These are phyloP conservation scores for Mimumesa dahlbomi DNA, from an alignment of 2,888 invertebrate genomes.

Conservation along the genomic window DNA sequence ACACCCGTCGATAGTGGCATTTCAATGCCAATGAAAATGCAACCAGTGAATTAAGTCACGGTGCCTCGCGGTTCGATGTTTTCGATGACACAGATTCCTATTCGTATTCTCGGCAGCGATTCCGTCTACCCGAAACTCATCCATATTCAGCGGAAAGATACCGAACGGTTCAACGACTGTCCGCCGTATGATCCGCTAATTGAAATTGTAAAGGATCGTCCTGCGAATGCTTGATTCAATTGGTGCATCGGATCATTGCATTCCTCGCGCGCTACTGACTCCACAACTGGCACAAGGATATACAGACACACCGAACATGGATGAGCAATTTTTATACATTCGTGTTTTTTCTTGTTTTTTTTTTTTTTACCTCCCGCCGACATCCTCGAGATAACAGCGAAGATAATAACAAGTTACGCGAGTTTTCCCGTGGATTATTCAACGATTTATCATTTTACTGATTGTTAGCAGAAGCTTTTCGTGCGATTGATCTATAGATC, in stretches of 20 bases:
- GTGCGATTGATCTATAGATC: not conserved
- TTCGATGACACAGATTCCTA: not conserved
- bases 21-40: too few species aligned
- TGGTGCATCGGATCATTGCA: constrained; percentile 60
- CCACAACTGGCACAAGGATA: constrained; percentile 69
- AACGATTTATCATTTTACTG: not conserved
- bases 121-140: constrained; percentile 35
- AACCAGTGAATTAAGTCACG: too few species aligned
- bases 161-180: constrained; percentile 33
- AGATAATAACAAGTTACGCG: too few species aligned
- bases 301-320: constrained; percentile 36
- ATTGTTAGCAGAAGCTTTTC: not conserved
- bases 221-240: constrained; percentile 19
- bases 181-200: constrained; percentile 18
- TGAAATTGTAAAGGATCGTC: constrained; percentile 18
- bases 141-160: constrained; percentile 57
- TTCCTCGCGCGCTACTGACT: constrained; percentile 32
- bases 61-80: too few species aligned
- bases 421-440: not conserved
- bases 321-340: constrained; percentile 25
- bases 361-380: not conserved
- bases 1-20: too few species aligned
- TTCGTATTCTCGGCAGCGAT: constrained; percentile 22
- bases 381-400: too few species aligned
- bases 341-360: constrained; percentile 6